A percentile compares a stretch with the other conserved stretches of the same genome.
Conservation (phyloP, 1,140 invertebrate species). For the Orussus abietinus region DNA sequence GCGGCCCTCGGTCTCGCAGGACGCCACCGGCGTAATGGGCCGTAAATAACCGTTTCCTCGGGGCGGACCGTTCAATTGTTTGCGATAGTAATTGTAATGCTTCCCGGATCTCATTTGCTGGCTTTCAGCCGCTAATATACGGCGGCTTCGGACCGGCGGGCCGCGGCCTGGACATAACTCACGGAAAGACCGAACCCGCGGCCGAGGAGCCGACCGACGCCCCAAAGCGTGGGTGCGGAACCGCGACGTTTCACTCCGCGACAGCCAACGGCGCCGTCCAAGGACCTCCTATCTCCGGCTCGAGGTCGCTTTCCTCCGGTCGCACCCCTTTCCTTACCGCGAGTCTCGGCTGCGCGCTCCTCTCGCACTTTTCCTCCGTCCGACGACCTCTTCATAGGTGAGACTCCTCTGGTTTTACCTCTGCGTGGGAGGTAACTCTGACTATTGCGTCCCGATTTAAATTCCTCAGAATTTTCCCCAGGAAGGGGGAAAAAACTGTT, state of each 20-base stretch:
- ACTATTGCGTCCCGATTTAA: no score
- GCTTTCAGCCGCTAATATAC: constrained; percentile 42
- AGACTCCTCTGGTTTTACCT: no score
- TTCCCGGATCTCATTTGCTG: constrained; percentile 42
- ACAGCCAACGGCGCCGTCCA: no score
- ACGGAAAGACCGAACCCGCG: constrained; percentile 38
- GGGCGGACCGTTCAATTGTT: constrained; percentile 37
- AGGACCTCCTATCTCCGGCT: no score
- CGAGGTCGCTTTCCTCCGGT: no score
- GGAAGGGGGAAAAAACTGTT: no score
- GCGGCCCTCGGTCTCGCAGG: not conserved
- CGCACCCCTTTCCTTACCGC: no score
- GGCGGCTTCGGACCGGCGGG: constrained; percentile 24
- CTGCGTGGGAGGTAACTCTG: no score
- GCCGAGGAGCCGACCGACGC: no score
- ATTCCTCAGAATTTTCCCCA: no score
- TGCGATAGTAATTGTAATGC: constrained; percentile 44
- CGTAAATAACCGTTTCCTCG: constrained; percentile 36
- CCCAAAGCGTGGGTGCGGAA: constrained; percentile 41
- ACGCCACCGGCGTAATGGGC: constrained; percentile 28
- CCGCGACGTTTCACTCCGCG: constrained; percentile 35
- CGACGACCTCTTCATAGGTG: no score
- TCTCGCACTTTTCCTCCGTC: constrained; percentile 16
- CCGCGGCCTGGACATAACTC: constrained; percentile 31
- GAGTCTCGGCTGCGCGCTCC: constrained; percentile 11